Base-by-base conservation (phyloP, 2,797 vertebrate genomes). In the Acrocephalus scirpaceus region DNA sequence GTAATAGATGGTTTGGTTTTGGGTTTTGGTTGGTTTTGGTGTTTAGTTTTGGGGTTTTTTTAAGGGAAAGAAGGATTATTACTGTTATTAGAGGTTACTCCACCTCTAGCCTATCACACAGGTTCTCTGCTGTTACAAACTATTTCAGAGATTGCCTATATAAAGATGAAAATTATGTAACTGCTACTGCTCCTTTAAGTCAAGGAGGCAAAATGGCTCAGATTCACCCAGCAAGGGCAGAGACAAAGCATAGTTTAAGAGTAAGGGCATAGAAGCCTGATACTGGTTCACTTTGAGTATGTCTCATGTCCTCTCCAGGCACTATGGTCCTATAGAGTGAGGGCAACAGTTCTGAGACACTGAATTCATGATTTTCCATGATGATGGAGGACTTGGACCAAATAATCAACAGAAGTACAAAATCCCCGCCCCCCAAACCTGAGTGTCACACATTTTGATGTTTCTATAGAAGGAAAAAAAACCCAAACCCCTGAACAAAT, bases 401-500 rank as follows among this genome's bases (percentile, higher is more conserved):
- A 73, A 76, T 8, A 66, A 16, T 38, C 29, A 42, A 61, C 20
- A 85, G 32, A 78, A 61, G 11, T 3, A 25, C 30, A 81, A 54
- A 51, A 36, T 14, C 36, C 38, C 40, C 42, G 2, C 4, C 2
- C 12, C 1, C 1, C 4, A 67, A 9, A 8, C 14, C 5, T 8
- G 4, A 1, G 5, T 18, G 13, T 45, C 22, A 32, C 17, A 66
- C 4, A 38, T 57, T 79, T 75, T 38, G 6, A 5, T 72, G 9
- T 56, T 79, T 62, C 40, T 18, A 7, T 3, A 2, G 27, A 6
- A 26, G 18, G 22, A 11, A 27, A 56, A 45, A 72, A 30, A 2
- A 3, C 2, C 10, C 11, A n/a, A n/a, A 22, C 1, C 3, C 6
- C 5, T 34, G 20, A 38, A 11, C 2, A 64, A 30, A 69, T n/a